Evolutionary conservation across 2,888 invertebrate genomes (phyloP), one percentile per base, ranked within the genome.

Genomic region (Notocelia uddmanniana): DNA sequence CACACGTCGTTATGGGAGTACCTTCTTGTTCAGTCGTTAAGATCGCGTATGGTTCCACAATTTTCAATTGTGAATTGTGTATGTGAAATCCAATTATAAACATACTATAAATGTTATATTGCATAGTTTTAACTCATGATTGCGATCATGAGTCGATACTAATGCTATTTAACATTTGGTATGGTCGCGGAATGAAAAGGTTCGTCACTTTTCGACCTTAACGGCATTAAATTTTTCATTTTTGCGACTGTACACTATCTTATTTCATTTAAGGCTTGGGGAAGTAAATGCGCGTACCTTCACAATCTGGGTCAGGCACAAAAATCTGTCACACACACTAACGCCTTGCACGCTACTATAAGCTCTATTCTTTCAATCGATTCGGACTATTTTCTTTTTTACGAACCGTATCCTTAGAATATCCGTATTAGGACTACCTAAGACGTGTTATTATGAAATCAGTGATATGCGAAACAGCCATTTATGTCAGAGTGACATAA

Each of bases 401-500:
- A 6, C 3, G 6, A 60, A 2, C 13, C 10, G 21, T 54, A 41
- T 55, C 52, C 50, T 26, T 10, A 48, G 19, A 31, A 19, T n/a
- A 37, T 48, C 67, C 68, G 10, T 62, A 68, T 68, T 54, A 57
- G 67, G 72, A 63, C 18, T 9, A 52, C 37, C 26, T 59, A 52
- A 66, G 59, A 70, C 57, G n/a, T 37, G 67, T 37, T 60, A 72
- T 72, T 72, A 72, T 55, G 62, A 72, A 72, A 72, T 55, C 62
- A 19, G 15, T 15, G 50, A 15, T 62, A 62, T 72, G 62, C 72
- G 72, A 68, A 72, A 72, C 19, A 21, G 2, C 23, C 21, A 68
- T 72, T 68, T 72, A 68, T 72, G 72, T 62, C 62, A 62, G 41
- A 13, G 66, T 72, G 67, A 72, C 71, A 72, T 72, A 72, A 72